phyloP scores from a whole-genome alignment of 1,140 invertebrate species.

The Phenacoccus solenopsis region DNA sequence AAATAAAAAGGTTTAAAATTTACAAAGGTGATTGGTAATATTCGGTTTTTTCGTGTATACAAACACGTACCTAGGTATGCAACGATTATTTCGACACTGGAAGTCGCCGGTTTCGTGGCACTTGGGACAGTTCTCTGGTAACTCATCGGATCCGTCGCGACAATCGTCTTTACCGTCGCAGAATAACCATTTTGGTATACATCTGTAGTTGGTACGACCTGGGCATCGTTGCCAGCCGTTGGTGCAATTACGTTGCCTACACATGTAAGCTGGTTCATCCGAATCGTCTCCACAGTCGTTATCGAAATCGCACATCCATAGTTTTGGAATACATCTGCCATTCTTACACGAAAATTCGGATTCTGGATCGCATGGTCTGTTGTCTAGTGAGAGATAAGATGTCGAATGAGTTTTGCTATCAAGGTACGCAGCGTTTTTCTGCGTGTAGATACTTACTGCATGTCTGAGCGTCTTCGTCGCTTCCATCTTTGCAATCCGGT shows the following conservation, averaged over 20 bases:
- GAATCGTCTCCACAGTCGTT: constrained; percentile 88
- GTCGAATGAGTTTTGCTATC: too few relatives aligned
- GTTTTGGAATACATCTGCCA: constrained; percentile 85
- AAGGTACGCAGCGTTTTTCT: too few relatives aligned
- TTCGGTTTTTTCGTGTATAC: too few relatives aligned
- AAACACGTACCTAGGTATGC: constrained; percentile 66
- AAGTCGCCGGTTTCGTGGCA: constrained; percentile 83
- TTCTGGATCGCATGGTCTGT: constrained; percentile 63
- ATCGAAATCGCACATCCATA: constrained; percentile 93
- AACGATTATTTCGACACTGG: constrained; percentile 80
- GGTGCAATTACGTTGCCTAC: constrained; percentile 78
- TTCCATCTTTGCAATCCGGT: constrained; percentile 85
- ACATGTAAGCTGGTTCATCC: constrained; percentile 86
- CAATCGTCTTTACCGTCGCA: constrained; percentile 90
- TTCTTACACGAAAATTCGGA: constrained; percentile 81
- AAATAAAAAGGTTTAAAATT: not conserved
- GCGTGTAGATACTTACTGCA: constrained; percentile 52
- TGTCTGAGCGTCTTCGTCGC: constrained; percentile 77
- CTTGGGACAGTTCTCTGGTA: constrained; percentile 71
- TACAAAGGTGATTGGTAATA: too few relatives aligned
- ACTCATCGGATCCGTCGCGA: constrained; percentile 80
- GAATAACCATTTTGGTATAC: constrained; percentile 89
- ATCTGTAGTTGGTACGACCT: constrained; percentile 75
- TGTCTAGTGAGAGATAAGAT: constrained; percentile 41
- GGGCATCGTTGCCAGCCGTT: constrained; percentile 85